A percentile compares a stretch with the other conserved stretches of the same genome.
Conservation (phyloP, 2,113 vertebrate genomes). For the Ornithorhynchus anatinus region DNA sequence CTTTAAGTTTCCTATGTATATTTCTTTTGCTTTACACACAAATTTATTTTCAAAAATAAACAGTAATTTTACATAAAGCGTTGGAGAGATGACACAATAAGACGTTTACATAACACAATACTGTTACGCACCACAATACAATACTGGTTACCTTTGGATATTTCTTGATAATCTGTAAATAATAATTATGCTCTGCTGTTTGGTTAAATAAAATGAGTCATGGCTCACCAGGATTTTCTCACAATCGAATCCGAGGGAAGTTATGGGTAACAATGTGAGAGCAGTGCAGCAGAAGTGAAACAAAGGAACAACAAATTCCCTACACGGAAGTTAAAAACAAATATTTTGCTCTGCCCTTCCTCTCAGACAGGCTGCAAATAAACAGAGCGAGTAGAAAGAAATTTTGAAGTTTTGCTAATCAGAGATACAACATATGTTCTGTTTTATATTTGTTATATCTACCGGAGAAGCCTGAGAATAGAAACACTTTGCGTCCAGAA, state of each 20-base stretch:
- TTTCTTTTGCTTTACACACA: conserved; percentile 64
- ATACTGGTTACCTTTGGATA: conserved; percentile 27
- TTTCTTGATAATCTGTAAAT: conserved; percentile 50
- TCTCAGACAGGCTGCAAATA: conserved; percentile 36
- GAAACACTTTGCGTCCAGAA: conserved; percentile 41
- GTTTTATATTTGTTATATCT: conserved; percentile 57
- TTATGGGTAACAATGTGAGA: background rate
- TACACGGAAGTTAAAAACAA: conserved; percentile 34
- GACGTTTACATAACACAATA: conserved; percentile 28
- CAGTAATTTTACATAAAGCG: conserved; percentile 74
- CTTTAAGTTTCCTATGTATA: conserved; percentile 61
- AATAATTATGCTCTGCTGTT: conserved; percentile 41
- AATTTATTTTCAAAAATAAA: conserved; percentile 76
- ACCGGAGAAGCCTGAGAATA: conserved; percentile 50
- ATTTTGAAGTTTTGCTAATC: conserved; percentile 57
- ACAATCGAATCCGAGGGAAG: conserved; percentile 34
- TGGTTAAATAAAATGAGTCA: conserved; percentile 50
- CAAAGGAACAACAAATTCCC: conserved; percentile 20
- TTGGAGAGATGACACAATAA: conserved; percentile 57
- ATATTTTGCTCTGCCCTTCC: conserved; percentile 5
- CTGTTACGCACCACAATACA: conserved; percentile 36
- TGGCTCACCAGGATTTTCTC: conserved; percentile 39
- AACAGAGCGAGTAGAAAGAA: conserved; percentile 45
- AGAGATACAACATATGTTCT: conserved; percentile 63
- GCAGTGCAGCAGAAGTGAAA: conserved; percentile 10